Conservation (phyloP, 2,113 vertebrate genomes). For the Tychaedon coryphoeus region DNA sequence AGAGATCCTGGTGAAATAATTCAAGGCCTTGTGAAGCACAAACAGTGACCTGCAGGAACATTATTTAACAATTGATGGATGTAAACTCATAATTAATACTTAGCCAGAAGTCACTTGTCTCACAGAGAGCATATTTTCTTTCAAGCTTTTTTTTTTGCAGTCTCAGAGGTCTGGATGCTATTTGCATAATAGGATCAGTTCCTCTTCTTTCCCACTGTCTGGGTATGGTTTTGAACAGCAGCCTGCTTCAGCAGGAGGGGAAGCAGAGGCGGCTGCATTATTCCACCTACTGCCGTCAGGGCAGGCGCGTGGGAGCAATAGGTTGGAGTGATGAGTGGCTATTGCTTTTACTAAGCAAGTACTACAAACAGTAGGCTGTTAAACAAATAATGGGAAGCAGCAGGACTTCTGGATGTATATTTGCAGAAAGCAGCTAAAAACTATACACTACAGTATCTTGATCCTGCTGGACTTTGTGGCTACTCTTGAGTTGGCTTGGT, state of each 20-base stretch:
- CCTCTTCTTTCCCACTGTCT: neutral
- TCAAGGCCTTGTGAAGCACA: neutral
- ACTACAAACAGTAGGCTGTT: neutral
- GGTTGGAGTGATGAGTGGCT: neutral
- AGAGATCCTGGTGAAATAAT: neutral
- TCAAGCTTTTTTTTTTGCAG: neutral
- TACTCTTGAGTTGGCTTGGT: fast-evolving
- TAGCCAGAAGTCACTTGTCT: neutral
- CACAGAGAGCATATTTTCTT: neutral
- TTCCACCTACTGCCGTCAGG: neutral
- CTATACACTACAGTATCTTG: neutral
- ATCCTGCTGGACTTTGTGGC: neutral
- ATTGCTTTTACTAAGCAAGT: neutral
- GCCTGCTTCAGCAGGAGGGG: neutral
- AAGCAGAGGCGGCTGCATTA: neutral
- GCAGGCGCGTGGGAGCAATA: neutral
- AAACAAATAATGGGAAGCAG: neutral
- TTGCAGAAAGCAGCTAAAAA: neutral
- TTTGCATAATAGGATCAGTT: neutral
- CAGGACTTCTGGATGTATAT: neutral
- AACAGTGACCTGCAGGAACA: neutral
- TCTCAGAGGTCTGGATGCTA: neutral
- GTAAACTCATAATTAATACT: neutral
- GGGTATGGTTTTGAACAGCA: neutral
- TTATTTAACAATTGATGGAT: neutral